A percentile compares a stretch with the other conserved stretches of the same genome.
Conservation (phyloP, 2,797 vertebrate genomes). For the Halcyon smyrnensis region DNA sequence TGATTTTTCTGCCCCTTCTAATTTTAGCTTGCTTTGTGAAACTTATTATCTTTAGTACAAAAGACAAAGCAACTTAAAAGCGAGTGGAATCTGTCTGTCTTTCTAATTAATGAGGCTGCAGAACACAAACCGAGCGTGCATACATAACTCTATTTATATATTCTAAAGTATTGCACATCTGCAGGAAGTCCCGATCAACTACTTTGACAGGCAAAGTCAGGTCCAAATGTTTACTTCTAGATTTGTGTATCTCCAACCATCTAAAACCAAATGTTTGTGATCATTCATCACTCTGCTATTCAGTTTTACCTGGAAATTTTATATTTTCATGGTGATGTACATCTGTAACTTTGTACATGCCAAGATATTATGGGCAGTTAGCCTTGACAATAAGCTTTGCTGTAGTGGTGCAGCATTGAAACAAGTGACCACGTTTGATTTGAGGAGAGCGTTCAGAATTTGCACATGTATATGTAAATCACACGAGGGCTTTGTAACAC, state of each 20-base stretch:
- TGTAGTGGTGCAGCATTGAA: background rate
- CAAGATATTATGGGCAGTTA: accelerated
- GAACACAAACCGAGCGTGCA: background rate
- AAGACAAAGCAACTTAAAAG: conserved; percentile 7
- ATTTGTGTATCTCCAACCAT: background rate
- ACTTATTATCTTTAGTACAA: conserved; percentile 27
- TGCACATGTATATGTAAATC: background rate
- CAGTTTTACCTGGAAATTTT: background rate
- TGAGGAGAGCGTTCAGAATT: background rate
- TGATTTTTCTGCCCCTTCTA: background rate
- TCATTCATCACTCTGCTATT: background rate
- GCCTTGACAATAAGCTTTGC: background rate
- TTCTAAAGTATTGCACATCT: background rate
- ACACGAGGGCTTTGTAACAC: background rate
- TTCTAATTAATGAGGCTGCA: conserved; percentile 37
- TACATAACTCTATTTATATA: background rate
- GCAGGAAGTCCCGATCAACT: conserved; percentile 3
- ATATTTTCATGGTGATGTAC: accelerated
- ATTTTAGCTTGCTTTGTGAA: conserved; percentile 25
- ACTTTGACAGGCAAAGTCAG: background rate
- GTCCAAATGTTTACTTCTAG: background rate
- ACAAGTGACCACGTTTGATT: background rate
- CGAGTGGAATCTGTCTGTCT: background rate
- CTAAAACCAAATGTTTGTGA: background rate
- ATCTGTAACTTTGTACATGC: background rate